Evolutionary conservation across 2,888 invertebrate genomes (phyloP), one percentile per base, ranked within the genome.

Genomic region (Zootermopsis nevadensis): DNA sequence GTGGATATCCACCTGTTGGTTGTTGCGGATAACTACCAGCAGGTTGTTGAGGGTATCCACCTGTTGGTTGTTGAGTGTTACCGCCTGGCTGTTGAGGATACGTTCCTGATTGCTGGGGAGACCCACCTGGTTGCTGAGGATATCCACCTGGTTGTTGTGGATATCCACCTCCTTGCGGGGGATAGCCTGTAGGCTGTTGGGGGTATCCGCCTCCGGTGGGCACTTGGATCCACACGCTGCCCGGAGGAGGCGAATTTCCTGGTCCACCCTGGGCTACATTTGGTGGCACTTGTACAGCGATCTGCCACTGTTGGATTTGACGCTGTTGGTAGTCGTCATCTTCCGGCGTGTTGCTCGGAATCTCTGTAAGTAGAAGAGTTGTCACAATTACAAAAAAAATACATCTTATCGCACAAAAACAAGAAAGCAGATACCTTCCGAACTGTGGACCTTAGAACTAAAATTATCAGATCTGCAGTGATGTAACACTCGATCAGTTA

Each of bases 231-330:
- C 85, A 85, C 38, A 86, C 84, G 38, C 82, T 84, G 15, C 86
- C 84, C 22, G 84, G 84, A 35, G 30, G 83, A 72, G 77, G 84
- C 12, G 82, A 55, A 27, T 48, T 38, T 15, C 31, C 48, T 48
- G 83, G 76, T 42, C 81, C 83, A 33, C 83, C 83, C 33, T 77
- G 77, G 22, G 81, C 74, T 24, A 48, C 81, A 8, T 81, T 74
- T 27, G 87, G 86, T 0, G 87, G 86, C 22, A 86, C 81, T 22
- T 86, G 86, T 33, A 87, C 86, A 0, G 87, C 86, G 27, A 88
- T 85, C 83, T 88, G 87, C 86, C 87, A 87, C 83, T 88, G 88
- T 82, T 87, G 87, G 27, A 87, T 85, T 81, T 87, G 86, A 19
- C 86, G 76, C 33, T 82, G 48, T 31, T 84, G 69, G 38, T 83